Conservation (phyloP, 2,113 vertebrate genomes). For the Catagonus wagneri region DNA sequence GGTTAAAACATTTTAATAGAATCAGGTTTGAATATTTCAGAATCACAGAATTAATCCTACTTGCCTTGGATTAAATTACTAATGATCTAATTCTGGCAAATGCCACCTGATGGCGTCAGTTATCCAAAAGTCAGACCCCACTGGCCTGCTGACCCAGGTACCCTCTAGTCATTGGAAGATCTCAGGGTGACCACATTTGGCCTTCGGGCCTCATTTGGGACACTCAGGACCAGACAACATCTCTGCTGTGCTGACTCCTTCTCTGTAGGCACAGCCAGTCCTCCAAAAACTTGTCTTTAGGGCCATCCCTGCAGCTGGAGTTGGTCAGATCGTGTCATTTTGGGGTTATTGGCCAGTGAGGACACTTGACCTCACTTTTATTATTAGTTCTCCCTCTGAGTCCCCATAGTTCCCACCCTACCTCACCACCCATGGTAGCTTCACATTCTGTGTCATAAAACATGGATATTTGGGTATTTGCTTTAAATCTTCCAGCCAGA, state of each 20-base stretch:
- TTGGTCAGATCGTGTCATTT: neutral
- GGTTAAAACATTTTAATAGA: slow-evolving; percentile 17
- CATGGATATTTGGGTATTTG: neutral
- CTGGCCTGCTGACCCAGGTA: neutral
- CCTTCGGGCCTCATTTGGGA: neutral
- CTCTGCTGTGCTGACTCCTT: neutral
- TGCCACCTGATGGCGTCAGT: neutral
- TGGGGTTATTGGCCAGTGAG: neutral
- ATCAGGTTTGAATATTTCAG: slow-evolving; percentile 49
- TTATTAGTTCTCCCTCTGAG: neutral
- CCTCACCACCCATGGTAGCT: neutral
- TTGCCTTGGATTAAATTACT: slow-evolving; percentile 6
- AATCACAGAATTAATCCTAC: slow-evolving; percentile 46
- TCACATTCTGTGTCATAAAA: neutral
- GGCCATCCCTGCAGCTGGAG: neutral
- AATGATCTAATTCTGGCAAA: neutral
- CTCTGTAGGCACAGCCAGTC: neutral
- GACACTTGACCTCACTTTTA: neutral
- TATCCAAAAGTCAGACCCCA: neutral
- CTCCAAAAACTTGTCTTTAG: neutral
- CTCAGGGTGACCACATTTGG: neutral
- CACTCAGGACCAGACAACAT: neutral
- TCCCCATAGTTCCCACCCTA: neutral
- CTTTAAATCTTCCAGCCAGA: neutral
- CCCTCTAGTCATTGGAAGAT: neutral